Evolutionary conservation across 2,797 vertebrate species (phyloP).

Genomic region (Capromys pilorides): DNA sequence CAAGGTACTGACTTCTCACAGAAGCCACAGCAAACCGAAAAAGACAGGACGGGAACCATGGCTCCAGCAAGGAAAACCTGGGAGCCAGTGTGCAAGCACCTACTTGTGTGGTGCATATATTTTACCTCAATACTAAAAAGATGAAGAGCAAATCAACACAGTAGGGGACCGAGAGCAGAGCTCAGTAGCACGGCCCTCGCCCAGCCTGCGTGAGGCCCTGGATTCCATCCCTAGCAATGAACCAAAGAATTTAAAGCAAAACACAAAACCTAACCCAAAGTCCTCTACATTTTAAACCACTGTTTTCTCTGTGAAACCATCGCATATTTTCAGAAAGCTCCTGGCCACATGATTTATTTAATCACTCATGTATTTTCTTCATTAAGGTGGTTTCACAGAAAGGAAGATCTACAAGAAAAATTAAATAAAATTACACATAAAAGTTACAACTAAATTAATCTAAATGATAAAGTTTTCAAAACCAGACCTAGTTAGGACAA

Average conservation of each 20-base stretch:
- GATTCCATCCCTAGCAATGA: background rate
- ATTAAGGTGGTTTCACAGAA: background rate
- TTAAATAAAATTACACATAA: conserved; percentile 39
- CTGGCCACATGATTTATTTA: background rate
- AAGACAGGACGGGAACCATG: background rate
- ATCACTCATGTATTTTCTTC: conserved; percentile 21
- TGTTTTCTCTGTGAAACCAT: background rate
- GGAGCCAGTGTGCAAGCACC: background rate
- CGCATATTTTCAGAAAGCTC: background rate
- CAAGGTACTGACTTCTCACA: background rate
- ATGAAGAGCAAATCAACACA: conserved; percentile 13
- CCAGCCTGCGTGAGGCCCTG: background rate
- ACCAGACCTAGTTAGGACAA: conserved; percentile 34
- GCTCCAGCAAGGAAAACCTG: background rate
- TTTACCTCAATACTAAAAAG: background rate
- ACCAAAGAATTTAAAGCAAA: background rate
- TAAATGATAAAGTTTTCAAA: conserved; percentile 41
- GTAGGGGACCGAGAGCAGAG: background rate
- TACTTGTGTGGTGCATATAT: background rate
- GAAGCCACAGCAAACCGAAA: background rate
- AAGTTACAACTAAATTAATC: background rate
- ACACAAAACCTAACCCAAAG: background rate
- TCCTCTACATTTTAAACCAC: background rate
- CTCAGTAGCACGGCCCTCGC: background rate
- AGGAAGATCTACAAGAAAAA: conserved; percentile 46